Conservation (phyloP, 2,797 vertebrate species). For the Hydrocynus forskahlii region DNA sequence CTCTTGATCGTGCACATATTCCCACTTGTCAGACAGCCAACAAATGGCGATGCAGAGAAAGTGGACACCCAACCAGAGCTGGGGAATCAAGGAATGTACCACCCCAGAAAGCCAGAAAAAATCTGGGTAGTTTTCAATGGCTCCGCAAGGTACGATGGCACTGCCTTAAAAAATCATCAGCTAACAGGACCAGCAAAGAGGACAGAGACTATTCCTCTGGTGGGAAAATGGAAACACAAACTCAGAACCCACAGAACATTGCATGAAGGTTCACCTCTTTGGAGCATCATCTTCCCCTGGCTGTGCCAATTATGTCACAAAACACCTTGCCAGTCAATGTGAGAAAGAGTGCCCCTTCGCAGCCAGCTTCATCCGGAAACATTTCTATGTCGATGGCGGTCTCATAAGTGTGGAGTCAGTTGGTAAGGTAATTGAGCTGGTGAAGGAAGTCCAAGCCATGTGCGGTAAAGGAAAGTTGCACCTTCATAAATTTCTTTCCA, state of each 20-base stretch:
- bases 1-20: too few relatives aligned
- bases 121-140: too few relatives aligned
- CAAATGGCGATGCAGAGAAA: too few relatives aligned
- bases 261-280: slow-evolving; percentile 30
- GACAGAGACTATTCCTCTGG: slow-evolving; percentile 29
- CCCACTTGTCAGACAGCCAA: too few relatives aligned
- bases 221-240: slow-evolving; percentile 23
- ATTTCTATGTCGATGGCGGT: slow-evolving; percentile 38
- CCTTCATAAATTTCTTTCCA: too few relatives aligned
- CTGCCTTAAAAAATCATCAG: too few relatives aligned
- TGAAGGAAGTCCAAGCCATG: neutral
- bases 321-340: too few relatives aligned
- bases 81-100: too few relatives aligned
- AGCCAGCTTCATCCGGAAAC: slow-evolving; percentile 6
- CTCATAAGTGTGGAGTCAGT: slow-evolving; percentile 18
- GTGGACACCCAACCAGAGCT: too few relatives aligned
- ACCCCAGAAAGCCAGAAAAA: too few relatives aligned
- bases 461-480: slow-evolving; percentile 13
- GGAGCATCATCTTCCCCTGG: slow-evolving; percentile 34
- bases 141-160: neutral
- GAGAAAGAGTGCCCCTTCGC: too few relatives aligned
- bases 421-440: neutral
- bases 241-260: slow-evolving; percentile 28
- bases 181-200: neutral
- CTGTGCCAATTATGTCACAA: slow-evolving; percentile 29